Evolutionary conservation across 2,797 vertebrate species (phyloP).

Genomic region (Cottoperca gobio): DNA sequence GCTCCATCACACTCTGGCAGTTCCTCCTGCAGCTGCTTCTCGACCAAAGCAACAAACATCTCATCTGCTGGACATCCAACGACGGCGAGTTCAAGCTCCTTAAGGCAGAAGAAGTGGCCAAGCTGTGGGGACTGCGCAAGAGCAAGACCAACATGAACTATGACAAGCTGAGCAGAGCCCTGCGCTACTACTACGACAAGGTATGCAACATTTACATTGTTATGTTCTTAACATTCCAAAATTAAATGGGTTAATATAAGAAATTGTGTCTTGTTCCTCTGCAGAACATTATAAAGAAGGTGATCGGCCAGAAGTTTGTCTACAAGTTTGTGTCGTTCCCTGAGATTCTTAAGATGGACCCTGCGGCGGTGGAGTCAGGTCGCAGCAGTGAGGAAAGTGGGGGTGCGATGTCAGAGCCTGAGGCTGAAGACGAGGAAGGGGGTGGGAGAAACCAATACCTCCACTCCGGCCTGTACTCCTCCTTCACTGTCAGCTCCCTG

Average conservation of each 20-base stretch:
- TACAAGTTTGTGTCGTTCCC: constrained; percentile 98
- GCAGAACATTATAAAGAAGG: constrained; percentile 98
- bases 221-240: background rate
- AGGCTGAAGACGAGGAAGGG: constrained; percentile 85
- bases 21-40: constrained; percentile 98
- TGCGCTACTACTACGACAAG: constrained; percentile 99
- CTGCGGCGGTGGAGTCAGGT: constrained; percentile 90
- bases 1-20: constrained; percentile 98
- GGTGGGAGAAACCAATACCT: constrained; percentile 90
- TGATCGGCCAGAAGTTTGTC: constrained; percentile 97
- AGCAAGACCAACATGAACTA: constrained; percentile 99
- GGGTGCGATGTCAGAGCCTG: constrained; percentile 86
- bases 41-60: constrained; percentile 95
- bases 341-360: constrained; percentile 96
- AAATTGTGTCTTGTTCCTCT: constrained; percentile 33
- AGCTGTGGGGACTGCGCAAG: constrained; percentile 97
- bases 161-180: constrained; percentile 96
- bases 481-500: constrained; percentile 91
- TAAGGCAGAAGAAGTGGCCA: constrained; percentile 97
- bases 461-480: constrained; percentile 92
- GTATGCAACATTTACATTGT: constrained; percentile 78
- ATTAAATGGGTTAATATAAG: background rate
- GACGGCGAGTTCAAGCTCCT: constrained; percentile 98
- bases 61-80: constrained; percentile 98
- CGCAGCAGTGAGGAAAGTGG: constrained; percentile 87